Evolutionary conservation across 2,888 invertebrate genomes (phyloP), one percentile per base, ranked within the genome.

Genomic region (Ornithoptera priamus): DNA sequence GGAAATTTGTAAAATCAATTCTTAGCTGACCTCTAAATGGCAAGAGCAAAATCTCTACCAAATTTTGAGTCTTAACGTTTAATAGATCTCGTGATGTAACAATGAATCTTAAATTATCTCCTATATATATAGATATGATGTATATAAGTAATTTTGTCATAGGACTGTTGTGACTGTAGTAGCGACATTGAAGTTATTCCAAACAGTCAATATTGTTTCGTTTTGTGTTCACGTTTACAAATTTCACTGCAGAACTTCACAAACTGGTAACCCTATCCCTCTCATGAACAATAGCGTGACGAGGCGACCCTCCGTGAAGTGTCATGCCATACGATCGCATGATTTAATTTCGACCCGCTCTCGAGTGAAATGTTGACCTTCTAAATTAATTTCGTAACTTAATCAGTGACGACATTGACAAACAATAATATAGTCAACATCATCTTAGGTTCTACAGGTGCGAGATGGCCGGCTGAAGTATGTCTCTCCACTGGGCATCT

Each of bases 311-410:
- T 15, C 57, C 22, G 57, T 58, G 57, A 8, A n/a, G 56, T 53
- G 18, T n/a, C 57, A 57, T n/a, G 12, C 20, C 57, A 24, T 53
- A 22, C 12, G 57, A 22, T 58, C 57, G 12, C 22, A 58, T 58
- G 57, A 24, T 60, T 60, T 60, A 36, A 36, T 60, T 60, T 60
- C 60, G 60, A 42, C 62, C 42, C 20, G 62, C 20, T 42, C 39
- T 39, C 39, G 18, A 42, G 2, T 36, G 62, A 62, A 62, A n/a
- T 42, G 39, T 62, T 42, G 39, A 20, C 42, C 20, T 20, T 39
- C 62, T 20, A 62, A 42, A 39, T 62, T 7, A 46, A 39, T 62
- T 62, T 42, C 22, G 58, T 17, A 60, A 60, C n/a, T 53, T n/a
- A 53, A 53, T 53, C 18, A 53, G 53, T n/a, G 53, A n/a, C 18